Evolutionary conservation across 1,140 invertebrate species (phyloP).

Genomic region (Mercenaria mercenaria): DNA sequence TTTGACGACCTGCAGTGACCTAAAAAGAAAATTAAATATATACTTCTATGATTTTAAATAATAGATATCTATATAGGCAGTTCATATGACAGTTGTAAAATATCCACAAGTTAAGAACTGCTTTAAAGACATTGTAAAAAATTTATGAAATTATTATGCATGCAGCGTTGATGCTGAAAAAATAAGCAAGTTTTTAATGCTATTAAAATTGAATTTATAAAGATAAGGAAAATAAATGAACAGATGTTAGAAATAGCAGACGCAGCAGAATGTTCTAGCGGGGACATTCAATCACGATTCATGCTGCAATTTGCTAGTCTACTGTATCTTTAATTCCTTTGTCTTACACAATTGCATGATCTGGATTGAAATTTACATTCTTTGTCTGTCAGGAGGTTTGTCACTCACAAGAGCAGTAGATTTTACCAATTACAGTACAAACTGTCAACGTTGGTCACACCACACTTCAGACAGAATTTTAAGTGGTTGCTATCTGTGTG

Average conservation of each 20-base stretch:
- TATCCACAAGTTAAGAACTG: too few species aligned
- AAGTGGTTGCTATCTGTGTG: neutral
- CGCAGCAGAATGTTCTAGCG: neutral
- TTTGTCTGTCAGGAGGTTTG: neutral
- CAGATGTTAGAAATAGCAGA: neutral
- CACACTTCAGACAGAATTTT: conserved; percentile 4
- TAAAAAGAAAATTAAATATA: neutral
- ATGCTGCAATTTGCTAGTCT: neutral
- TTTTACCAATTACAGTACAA: conserved; percentile 11
- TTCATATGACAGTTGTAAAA: too few species aligned
- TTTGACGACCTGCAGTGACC: neutral
- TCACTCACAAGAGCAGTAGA: conserved; percentile 8
- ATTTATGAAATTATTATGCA: too few species aligned
- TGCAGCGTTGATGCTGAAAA: too few species aligned
- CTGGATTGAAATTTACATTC: conserved; percentile 23
- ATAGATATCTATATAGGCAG: too few species aligned
- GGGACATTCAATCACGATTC: neutral
- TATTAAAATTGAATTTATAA: too few species aligned
- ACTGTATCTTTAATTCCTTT: conserved; percentile 43
- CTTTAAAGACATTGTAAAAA: too few species aligned
- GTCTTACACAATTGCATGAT: conserved; percentile 36
- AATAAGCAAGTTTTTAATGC: too few species aligned
- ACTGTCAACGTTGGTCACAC: conserved; percentile 31
- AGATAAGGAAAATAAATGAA: neutral
- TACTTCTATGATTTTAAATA: too few species aligned